Evolutionary conservation across 92 coral and sea anemone species (phyloP), one percentile per base, ranked within the genome.

Genomic region (Parazoanthus atlanticus): DNA sequence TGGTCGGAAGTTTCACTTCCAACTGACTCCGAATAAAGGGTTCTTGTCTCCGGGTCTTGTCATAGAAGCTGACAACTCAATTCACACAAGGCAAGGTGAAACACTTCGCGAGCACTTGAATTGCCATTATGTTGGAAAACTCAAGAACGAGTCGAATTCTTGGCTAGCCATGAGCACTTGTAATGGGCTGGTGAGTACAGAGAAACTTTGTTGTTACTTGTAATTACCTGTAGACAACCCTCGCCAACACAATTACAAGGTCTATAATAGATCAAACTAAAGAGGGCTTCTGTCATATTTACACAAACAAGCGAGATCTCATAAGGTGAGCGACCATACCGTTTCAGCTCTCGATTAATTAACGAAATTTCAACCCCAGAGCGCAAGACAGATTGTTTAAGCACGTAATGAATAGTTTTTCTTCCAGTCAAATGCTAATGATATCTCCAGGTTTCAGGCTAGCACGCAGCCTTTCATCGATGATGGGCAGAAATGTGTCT

Each of bases 101-200:
- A 29, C 43, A 66, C 85, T 85, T 15, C 93, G 78, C 46, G 88
- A 89, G 79, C 79, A 86, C 81, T 88, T 80, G 61, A 84, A 81
- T 88, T 97, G 99, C 89, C 97, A 97, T 80, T 97, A 88, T 89
- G 88, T 88, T 29, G 99, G 99, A 75, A 81, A 88, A 78, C 92
- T 97, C 41, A 89, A 74, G 86, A 93, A 94, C 93, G 93, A 93
- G 34, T 89, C 99, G 40, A 91, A 88, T 82, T 95, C 97, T 65
- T 69, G 90, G 49, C 95, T 92, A 58, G 93, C 95, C 21, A 76
- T 97, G 67, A 97, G 99, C 88, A 94, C 88, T 71, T 97, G 99
- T 76, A 93, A 93, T 38, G 99, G 99, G 32, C 71, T 95, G 97
- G 99, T 97, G 85, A 90, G 98, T 95, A 21, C 78, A 65, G 54